A percentile compares a stretch with the other conserved stretches of the same genome.
phyloP scores from a whole-genome alignment of 92 coral and sea anemone species.

The Parazoanthus swiftii region DNA sequence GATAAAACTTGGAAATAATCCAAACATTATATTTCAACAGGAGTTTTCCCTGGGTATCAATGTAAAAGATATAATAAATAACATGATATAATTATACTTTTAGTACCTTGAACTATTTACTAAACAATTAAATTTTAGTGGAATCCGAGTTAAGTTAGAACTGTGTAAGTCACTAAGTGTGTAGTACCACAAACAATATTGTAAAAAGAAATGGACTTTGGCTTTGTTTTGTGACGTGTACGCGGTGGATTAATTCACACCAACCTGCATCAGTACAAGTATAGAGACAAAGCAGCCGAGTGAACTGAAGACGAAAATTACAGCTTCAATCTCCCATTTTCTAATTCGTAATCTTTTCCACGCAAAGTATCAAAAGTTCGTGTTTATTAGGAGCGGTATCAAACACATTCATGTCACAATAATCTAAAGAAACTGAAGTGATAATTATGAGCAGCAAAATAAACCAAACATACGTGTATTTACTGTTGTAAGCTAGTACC shows the following conservation, averaged over 20 bases:
- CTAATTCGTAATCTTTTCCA: not conserved
- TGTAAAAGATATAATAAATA: not conserved
- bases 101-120: not conserved
- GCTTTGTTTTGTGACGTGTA: slow-evolving; percentile 28
- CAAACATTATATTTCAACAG: not conserved
- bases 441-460: not conserved
- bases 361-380: not conserved
- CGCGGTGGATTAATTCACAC: not conserved
- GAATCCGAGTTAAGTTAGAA: not conserved
- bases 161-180: too few relatives aligned
- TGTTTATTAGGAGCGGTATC: not conserved
- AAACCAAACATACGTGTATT: not conserved
- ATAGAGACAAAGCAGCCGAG: not conserved
- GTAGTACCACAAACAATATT: not conserved
- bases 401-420: not conserved
- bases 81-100: not conserved
- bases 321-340: not conserved
- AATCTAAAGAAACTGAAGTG: not conserved
- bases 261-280: too few relatives aligned
- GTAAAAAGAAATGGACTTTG: not conserved
- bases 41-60: not conserved
- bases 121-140: not conserved
- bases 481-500: not conserved
- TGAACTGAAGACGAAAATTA: not conserved
- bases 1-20: not conserved